Percentiles rank a stretch among this genome's conserved stretches.
phyloP scores from a whole-genome alignment of 2,113 vertebrate species.

The Globicephala melas region DNA sequence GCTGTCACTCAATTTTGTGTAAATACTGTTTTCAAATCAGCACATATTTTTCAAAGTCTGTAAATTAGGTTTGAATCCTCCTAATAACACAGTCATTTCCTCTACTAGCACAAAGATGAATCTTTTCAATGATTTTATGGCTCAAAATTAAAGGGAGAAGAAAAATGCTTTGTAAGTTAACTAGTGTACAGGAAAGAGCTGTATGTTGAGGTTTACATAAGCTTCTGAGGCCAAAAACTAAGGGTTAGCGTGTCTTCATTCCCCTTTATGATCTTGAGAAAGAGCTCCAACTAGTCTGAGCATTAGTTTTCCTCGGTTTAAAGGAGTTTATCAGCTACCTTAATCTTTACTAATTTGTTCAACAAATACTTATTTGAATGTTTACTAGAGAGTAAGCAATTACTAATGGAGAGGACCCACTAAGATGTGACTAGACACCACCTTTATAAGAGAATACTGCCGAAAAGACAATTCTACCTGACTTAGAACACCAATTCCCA shows the following conservation, averaged over 20 bases:
- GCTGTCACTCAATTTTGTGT: background rate
- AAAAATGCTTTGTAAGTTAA: background rate
- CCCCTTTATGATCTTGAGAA: background rate
- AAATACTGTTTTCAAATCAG: slow-evolving; percentile 1
- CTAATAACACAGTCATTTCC: background rate
- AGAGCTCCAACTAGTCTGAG: background rate
- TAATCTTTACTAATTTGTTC: background rate
- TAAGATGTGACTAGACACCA: background rate
- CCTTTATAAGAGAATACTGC: background rate
- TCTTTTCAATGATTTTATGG: background rate
- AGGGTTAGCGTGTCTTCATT: background rate
- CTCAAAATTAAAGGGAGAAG: background rate
- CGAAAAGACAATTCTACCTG: background rate
- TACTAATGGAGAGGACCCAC: background rate
- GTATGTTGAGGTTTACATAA: background rate
- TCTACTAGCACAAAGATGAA: background rate
- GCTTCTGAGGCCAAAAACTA: background rate
- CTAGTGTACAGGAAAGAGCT: background rate
- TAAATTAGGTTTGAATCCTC: background rate
- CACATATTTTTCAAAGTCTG: background rate
- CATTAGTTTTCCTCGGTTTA: background rate
- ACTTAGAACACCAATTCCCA: background rate
- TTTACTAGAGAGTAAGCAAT: background rate
- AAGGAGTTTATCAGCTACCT: background rate
- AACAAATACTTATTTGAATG: background rate